Conservation (phyloP, 2,888 invertebrate species). For the Perizoma flavofasciatum region DNA sequence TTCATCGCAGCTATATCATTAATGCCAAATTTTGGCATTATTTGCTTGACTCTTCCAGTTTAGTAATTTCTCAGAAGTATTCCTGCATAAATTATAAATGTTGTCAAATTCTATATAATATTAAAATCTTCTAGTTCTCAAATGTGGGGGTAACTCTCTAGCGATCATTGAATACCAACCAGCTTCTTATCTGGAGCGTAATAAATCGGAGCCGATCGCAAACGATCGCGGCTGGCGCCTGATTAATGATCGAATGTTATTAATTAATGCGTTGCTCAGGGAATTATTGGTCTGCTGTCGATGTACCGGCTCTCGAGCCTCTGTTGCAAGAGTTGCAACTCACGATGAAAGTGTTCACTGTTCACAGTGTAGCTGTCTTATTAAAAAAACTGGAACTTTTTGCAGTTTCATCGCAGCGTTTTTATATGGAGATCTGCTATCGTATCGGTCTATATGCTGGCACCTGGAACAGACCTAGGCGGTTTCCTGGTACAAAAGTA, state of each 20-base stretch:
- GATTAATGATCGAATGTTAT: slow-evolving; percentile 70
- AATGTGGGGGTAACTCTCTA: slow-evolving; percentile 43
- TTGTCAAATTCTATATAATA: neutral
- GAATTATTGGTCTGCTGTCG: slow-evolving; percentile 52
- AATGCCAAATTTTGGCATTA: too few species aligned
- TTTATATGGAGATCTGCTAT: too few species aligned
- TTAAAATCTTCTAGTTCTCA: slow-evolving; percentile 5
- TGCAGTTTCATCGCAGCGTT: too few species aligned
- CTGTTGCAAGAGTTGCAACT: slow-evolving; percentile 1
- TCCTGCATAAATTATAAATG: too few species aligned
- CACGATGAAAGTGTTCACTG: slow-evolving; percentile 31
- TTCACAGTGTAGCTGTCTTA: neutral
- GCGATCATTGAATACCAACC: slow-evolving; percentile 39
- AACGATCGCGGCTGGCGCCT: slow-evolving; percentile 55
- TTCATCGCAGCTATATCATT: too few species aligned
- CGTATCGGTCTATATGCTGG: too few species aligned
- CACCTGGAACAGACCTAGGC: too few species aligned
- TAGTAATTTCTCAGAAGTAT: too few species aligned
- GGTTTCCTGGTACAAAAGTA: too few species aligned
- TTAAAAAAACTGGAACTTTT: too few species aligned
- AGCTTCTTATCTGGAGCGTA: slow-evolving; percentile 63
- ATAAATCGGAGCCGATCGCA: slow-evolving; percentile 67
- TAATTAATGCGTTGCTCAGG: slow-evolving; percentile 60
- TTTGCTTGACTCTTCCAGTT: too few species aligned
- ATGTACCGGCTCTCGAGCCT: slow-evolving; percentile 42